Conservation (phyloP, 1,140 invertebrate genomes). For the Drosophila micromelanica region DNA sequence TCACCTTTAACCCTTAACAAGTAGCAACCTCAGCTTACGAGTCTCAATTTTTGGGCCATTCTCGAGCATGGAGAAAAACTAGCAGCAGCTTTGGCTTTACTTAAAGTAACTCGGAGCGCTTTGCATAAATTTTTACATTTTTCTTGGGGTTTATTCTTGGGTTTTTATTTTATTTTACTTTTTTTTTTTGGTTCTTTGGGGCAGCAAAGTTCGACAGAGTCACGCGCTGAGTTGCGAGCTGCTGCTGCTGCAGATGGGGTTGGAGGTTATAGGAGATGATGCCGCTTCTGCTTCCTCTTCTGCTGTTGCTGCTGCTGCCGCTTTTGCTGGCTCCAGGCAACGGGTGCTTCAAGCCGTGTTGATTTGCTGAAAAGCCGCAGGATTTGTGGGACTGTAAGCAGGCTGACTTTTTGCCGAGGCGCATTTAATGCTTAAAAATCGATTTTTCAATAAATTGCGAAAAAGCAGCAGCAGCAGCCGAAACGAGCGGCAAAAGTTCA, state of each 20-base stretch:
- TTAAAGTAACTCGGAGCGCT: constrained; percentile 78
- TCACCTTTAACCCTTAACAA: constrained; percentile 55
- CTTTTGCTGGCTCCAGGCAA: constrained; percentile 22
- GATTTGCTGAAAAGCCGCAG: constrained; percentile 79
- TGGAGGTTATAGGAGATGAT: constrained; percentile 1
- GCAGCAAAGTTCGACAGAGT: constrained; percentile 70
- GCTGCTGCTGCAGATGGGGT: constrained; percentile 30
- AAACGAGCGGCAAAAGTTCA: constrained; percentile 55
- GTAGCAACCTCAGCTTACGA: constrained; percentile 49
- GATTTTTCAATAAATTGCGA: constrained; percentile 80
- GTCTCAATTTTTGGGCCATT: constrained; percentile 49
- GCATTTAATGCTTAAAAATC: constrained; percentile 74
- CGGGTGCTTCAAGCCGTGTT: constrained; percentile 54
- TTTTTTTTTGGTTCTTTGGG: constrained; percentile 12
- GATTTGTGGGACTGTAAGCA: constrained; percentile 73
- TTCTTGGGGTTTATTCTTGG: constrained; percentile 20
- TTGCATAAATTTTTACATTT: constrained; percentile 72
- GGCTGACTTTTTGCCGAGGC: constrained; percentile 49
- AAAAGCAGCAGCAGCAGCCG: constrained; percentile 11
- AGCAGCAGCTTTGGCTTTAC: constrained; percentile 67
- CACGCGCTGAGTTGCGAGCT: constrained; percentile 70
- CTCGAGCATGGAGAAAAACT: constrained; percentile 28
- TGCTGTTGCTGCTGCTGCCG: neutral
- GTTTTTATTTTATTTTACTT: constrained; percentile 5
- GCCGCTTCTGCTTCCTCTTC: neutral